Evolutionary conservation across 2,888 invertebrate genomes (phyloP), one percentile per base, ranked within the genome.

Genomic region (Ochropleura plecta): DNA sequence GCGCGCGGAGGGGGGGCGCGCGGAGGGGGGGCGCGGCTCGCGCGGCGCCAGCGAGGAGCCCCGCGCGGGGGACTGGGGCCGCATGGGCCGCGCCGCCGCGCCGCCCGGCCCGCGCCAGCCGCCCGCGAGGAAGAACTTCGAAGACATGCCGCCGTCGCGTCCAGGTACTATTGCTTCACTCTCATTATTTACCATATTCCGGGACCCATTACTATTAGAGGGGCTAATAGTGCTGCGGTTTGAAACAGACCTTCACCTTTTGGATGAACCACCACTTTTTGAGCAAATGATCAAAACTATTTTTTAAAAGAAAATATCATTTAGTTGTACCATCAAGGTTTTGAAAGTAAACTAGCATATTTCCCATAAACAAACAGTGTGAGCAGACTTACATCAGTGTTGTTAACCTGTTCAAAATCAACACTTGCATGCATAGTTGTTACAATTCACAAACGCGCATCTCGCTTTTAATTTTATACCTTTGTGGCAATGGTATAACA

Each of bases 91-190:
- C 79, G 88, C 88, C 65, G 86, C 82, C 83, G 84, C 83, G 84
- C 90, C 84, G 84, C 90, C 79, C 87, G 95, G 84, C 94, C 93
- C 82, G 89, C 94, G 88, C 81, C 88, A 81, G 84, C 90, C 70
- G 81, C 90, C 81, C 60, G 77, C 77, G 82, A 91, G 94, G 83
- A 20, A 74, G 14, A 92, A 91, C 91, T 95, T 94, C 88, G 95
- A 96, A 57, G 95, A 96, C 76, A 95, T 95, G 95, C 96, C 96
- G 71, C 88, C 95, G 48, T 88, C 95, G 69, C 92, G 95, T 64
- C 93, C 95, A 84, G 95, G 95, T 95, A 80, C 63, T 70, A 55
- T 51, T 42, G 42, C 78, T 70, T 64, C 55, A 20, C 63, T 30
- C 48, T 49, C 60, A 18, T 44, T 44, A 60, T n/a, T 40, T 42